Evolutionary conservation across 2,113 vertebrate species (phyloP), one percentile per base, ranked within the genome.

Genomic region (Okapia johnstoni): DNA sequence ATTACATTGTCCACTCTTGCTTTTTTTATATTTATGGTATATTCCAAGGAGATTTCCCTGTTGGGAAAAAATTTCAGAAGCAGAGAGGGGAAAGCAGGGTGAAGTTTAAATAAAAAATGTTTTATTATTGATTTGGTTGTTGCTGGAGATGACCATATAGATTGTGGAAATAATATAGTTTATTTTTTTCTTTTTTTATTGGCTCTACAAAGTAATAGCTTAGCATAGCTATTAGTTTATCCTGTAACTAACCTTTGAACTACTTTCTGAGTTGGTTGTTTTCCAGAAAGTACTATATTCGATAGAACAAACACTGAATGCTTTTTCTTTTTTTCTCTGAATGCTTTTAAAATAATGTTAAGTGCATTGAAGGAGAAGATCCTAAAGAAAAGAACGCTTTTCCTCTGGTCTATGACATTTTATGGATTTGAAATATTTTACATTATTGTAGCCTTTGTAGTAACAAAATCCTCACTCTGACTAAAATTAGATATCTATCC

Each of bases 221-320:
- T 96, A 97, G 92, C 66, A 97, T 92, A 95, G 96, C 90, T 95
- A 96, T 98, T 95, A 96, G 90, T 95, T 98, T 96, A 96, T 97
- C 92, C 85, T 94, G 17, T 97, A 98, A 97, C 92, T 98, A 97
- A 98, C 81, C 93, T 98, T 95, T 98, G 94, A 96, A 96, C 88
- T 97, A 88, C 66, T 95, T 96, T 96, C 54, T 96, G 93, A 98
- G 81, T 88, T 96, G 84, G 87, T 96, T 97, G 87, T 94, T 95
- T 97, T 88, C 92, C 83, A 96, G 90, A 93, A 97, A 96, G 90
- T 5, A 73, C 46, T 95, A 60, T 94, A 43, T 52, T 83, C 17
- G 5, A 92, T 80, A 94, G 93, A 94, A 85, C 70, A 97, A 97
- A 98, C 85, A 93, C 50, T 21, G 55, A 95, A 92, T 83, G 96